Evolutionary conservation across 37 sponge, comb jelly and placozoan genomes (phyloP), one percentile per base, ranked within the genome.

Genomic region (Halichondria panicea): DNA sequence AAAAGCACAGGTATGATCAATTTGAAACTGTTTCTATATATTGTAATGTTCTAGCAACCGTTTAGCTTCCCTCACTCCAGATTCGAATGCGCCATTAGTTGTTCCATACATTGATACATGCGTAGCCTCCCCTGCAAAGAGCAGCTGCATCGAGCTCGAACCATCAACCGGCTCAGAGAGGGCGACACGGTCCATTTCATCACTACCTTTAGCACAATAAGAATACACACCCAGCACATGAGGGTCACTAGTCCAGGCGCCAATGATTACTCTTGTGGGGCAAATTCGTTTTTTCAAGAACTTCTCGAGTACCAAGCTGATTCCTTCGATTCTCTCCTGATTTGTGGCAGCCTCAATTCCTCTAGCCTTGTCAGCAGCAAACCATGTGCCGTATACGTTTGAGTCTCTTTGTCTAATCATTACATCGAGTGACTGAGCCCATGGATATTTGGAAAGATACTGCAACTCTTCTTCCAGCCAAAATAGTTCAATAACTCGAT

Each of bases 51-150:
- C 35, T 4, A 87, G 9, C 22, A 88, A 53, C 4, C 85, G 55
- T 15, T 73, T 63, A 18, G 84, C 90, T 66, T 89, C 90, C 40
- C 90, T 63, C 0, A 75, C 48, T 27, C 90, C 90, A 61, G 60
- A 80, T 19, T 72, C 63, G 31, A 69, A 89, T n/a, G 85, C 90
- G 25, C 85, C 90, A 70, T 89, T 63, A 11, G 58, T 41, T n/a
- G 90, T 79, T 0, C 76, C 66, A 32, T 73, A 89, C 15, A 45
- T 37, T 35, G 27, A 60, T 0, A 28, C 5, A 40, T 73, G 66
- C 0, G 90, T 89, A 37, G 90, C 85, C 48, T 89, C 90, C 37
- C 90, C 90, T 19, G 90, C 90, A 72, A 89, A 89, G 63, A 89
- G 76, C 12, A 89, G 54, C 70, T 80, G 85, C n/a, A 75, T 60